These are phyloP conservation scores for Dreissena rostriformis DNA, from an alignment of 1,140 invertebrate species.

Conservation along the genomic window DNA sequence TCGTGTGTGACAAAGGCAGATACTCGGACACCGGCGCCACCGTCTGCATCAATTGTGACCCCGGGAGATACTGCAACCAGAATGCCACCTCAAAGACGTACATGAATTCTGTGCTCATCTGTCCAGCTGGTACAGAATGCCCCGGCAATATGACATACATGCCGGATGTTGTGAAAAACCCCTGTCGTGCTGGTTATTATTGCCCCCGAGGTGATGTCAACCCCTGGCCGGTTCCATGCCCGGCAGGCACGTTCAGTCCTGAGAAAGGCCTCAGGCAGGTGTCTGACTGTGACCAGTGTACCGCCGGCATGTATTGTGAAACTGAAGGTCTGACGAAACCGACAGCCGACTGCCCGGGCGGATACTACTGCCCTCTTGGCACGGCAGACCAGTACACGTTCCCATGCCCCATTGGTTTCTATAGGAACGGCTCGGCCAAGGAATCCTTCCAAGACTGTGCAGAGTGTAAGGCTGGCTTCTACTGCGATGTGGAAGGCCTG, in stretches of 20 bases:
- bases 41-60: conserved; percentile 71
- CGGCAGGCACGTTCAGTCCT: conserved; percentile 76
- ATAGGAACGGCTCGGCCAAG: conserved; percentile 76
- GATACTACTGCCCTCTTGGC: conserved; percentile 76
- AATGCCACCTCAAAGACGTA: conserved; percentile 73
- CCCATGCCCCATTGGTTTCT: conserved; percentile 79
- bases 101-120: conserved; percentile 72
- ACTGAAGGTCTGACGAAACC: conserved; percentile 63
- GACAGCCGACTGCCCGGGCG: conserved; percentile 70
- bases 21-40: conserved; percentile 74
- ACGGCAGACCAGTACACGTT: conserved; percentile 67
- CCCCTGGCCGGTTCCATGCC: conserved; percentile 76
- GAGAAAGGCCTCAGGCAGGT: conserved; percentile 69
- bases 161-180: conserved; percentile 72
- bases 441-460: conserved; percentile 79
- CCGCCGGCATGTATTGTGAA: conserved; percentile 75
- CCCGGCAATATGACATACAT: conserved; percentile 73
- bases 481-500: conserved; percentile 76
- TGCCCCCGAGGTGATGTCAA: conserved; percentile 76
- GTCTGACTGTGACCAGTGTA: conserved; percentile 76
- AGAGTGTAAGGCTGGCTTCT: conserved; percentile 78
- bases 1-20: conserved; percentile 77
- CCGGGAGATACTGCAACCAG: conserved; percentile 76
- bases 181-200: conserved; percentile 76
- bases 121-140: conserved; percentile 78